These are phyloP conservation scores for Zhuqinia jingwanae DNA, from an alignment of 2,888 invertebrate species.

Conservation along the genomic window DNA sequence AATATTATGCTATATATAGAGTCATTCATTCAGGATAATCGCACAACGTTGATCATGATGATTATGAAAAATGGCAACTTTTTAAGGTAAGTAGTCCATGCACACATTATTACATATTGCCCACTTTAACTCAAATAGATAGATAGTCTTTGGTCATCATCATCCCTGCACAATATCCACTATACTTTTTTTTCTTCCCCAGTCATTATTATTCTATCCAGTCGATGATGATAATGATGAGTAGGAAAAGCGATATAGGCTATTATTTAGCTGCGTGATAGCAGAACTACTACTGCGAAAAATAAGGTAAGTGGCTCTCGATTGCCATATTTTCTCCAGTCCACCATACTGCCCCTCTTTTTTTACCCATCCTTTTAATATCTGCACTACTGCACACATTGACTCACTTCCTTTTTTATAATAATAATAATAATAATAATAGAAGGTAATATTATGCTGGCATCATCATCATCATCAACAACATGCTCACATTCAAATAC, in stretches of 20 bases:
- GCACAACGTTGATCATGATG: background rate
- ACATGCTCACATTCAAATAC: no score
- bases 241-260: background rate
- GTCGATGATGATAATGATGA: conserved; percentile 7
- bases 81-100: conserved; percentile 14
- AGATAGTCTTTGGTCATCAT: background rate
- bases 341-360: background rate
- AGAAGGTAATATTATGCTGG: no score
- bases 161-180: no score
- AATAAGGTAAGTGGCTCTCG: background rate
- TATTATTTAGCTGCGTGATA: conserved; percentile 16
- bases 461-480: no score
- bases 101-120: background rate
- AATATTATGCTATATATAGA: background rate
- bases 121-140: background rate
- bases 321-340: background rate
- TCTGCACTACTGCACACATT: no score
- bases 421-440: no score
- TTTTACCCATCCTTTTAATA: no score
- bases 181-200: no score
- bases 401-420: no score
- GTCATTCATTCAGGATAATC: no score
- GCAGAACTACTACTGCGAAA: no score
- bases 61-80: background rate
- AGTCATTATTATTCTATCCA: conserved; percentile 24